Conservation (phyloP, 2,797 vertebrate species). For the Tauraco hartlaubi region DNA sequence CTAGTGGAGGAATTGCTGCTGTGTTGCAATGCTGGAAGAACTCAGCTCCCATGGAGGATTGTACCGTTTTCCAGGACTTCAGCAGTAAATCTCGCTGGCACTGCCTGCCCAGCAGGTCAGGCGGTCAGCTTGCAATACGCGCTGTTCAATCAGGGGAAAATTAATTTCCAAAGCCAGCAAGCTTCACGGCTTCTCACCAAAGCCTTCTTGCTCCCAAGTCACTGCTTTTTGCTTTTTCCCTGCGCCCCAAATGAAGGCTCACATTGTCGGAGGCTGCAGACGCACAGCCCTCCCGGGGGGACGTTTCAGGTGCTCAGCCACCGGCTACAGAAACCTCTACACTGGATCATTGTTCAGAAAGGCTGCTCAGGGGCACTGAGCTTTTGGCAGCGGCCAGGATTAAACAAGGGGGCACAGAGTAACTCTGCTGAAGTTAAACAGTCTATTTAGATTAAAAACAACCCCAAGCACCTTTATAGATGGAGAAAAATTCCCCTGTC, state of each 20-base stretch:
- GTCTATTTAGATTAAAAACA: slow-evolving; percentile 57
- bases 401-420: slow-evolving; percentile 34
- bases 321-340: not conserved
- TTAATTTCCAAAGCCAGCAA: not conserved
- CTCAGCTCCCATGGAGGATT: not conserved
- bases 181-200: not conserved
- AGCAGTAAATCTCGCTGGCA: not conserved
- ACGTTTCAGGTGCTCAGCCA: not conserved
- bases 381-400: not conserved
- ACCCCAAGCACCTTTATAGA: slow-evolving; percentile 37
- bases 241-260: not conserved
- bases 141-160: not conserved
- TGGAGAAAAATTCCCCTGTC: slow-evolving; percentile 12
- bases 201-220: not conserved
- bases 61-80: not conserved
- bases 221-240: not conserved
- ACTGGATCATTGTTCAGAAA: slow-evolving; percentile 35
- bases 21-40: not conserved
- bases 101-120: not conserved
- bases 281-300: not conserved
- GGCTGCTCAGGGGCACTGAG: not conserved
- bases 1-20: not conserved
- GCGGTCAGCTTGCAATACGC: not conserved
- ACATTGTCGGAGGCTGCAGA: slow-evolving; percentile 34
- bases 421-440: slow-evolving; percentile 13